phyloP scores from a whole-genome alignment of 2,888 invertebrate genomes.

The Microdon myrmicae region DNA sequence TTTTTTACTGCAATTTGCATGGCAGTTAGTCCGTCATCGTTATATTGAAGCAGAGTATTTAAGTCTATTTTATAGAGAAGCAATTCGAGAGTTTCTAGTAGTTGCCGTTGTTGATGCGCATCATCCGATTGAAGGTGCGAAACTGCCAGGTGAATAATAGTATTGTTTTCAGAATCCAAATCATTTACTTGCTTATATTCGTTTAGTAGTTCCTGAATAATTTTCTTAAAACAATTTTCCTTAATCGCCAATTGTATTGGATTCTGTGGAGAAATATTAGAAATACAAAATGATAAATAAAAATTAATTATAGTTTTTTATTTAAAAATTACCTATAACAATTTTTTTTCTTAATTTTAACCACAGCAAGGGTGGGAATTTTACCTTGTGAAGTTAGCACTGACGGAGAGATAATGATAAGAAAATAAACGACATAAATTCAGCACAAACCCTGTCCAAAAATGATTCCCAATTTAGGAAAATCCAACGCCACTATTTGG shows the following conservation, averaged over 20 bases:
- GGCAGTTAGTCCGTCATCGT: slow-evolving; percentile 62
- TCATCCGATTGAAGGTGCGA: slow-evolving; percentile 54
- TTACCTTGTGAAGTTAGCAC: no score
- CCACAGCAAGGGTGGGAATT: no score
- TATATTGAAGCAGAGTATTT: slow-evolving; percentile 55
- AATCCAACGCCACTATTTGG: no score
- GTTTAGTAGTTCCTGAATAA: slow-evolving; percentile 56
- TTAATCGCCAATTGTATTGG: slow-evolving; percentile 55
- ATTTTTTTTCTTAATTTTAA: no score
- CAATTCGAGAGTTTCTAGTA: slow-evolving; percentile 54
- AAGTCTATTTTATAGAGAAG: slow-evolving; percentile 58
- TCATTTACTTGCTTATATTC: slow-evolving; percentile 55
- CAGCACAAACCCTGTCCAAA: no score
- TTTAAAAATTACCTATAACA: no score
- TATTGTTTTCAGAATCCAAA: slow-evolving; percentile 60
- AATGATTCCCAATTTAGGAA: no score
- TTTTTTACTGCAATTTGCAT: slow-evolving; percentile 61
- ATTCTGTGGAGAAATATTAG: slow-evolving; percentile 14
- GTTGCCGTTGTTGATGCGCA: neutral
- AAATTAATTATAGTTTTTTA: no score
- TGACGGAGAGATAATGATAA: no score
- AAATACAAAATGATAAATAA: neutral
- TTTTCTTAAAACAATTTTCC: slow-evolving; percentile 55
- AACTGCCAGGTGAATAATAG: slow-evolving; percentile 61
- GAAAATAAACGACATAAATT: no score